Base-by-base conservation (phyloP, 2,888 invertebrate genomes). In the Reticulitermes lucifugus region DNA sequence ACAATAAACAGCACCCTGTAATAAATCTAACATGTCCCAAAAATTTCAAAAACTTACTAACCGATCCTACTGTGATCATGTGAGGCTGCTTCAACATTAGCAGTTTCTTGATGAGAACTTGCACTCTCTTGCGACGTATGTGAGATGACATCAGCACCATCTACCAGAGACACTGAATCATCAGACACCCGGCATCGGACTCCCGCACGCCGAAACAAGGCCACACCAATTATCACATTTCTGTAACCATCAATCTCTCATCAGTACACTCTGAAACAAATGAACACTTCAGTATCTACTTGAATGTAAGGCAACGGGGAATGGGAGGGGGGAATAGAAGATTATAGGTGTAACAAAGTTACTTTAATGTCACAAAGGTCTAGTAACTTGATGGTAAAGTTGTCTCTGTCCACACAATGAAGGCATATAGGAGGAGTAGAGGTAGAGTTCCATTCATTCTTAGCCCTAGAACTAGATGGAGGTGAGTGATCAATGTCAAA, bases 221-320 rank as follows among this genome's bases (percentile, higher is more conserved):
- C 97, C 0, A 98, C 97, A 0, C 98, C 98, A 87, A 97, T 92
- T 35, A 99, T 96, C 0, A 98, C 98, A 90, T 98, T 97, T 86
- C 91, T 90, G 85, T 7, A 86, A 77, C 18, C 46, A 41, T 22
- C 18, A 55, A 18, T 12, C 18, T 18, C 4, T 18, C 55, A 55
- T 5, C 55, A 55, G 14, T 18, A 18, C 7, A 1, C 55, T 55
- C 55, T 55, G 18, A 55, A 14, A 18, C 18, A 18, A 55, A 18
- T 12, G 12, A 2, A 18, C 55, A 1, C 18, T 51, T 18, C 18
- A 14, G 18, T 55, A 55, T 55, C 14, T 55, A 55, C 55, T 55
- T 18, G 35, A 55, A 55, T 18, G 14, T 18, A 55, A 55, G 12
- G 18, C 55, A 18, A 55, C 4, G 25, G 25, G 25, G 25, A 25